Evolutionary conservation across 1,140 invertebrate genomes (phyloP).

Genomic region (Lethrus apterus): DNA sequence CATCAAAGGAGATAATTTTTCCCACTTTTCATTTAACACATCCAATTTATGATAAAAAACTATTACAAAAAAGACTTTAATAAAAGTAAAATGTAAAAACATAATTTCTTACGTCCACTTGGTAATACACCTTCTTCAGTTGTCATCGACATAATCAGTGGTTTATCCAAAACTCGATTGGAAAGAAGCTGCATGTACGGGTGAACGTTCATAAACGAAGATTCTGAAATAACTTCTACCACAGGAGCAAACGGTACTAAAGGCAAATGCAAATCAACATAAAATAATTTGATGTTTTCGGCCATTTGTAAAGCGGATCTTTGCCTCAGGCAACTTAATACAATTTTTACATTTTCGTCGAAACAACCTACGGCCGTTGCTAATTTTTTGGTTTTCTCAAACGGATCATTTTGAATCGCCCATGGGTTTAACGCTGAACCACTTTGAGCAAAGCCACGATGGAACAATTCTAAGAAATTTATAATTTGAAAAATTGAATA

Average conservation of each 20-base stretch:
- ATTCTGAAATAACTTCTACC: conserved; percentile 35
- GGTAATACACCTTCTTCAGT: conserved; percentile 15
- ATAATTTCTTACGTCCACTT: conserved; percentile 6
- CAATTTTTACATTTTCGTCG: conserved; percentile 44
- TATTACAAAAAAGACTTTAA: neutral
- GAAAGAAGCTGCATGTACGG: conserved; percentile 47
- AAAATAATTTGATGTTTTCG: neutral
- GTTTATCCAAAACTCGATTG: conserved; percentile 28
- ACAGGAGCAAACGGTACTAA: conserved; percentile 45
- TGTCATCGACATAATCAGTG: conserved; percentile 12
- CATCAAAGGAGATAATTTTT: neutral
- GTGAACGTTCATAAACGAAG: conserved; percentile 50
- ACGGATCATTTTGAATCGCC: conserved; percentile 57
- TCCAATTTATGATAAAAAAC: conserved; percentile 8
- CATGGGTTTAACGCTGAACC: conserved; percentile 63
- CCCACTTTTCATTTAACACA: neutral
- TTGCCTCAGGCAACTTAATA: conserved; percentile 46
- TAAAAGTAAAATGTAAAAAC: neutral
- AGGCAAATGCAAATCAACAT: conserved; percentile 46
- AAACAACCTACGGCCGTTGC: conserved; percentile 62
- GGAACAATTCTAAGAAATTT: conserved; percentile 44
- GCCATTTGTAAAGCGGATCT: conserved; percentile 10
- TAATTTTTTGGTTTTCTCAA: conserved; percentile 57
- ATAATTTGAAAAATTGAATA: too few relatives aligned
- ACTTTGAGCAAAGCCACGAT: conserved; percentile 66